A percentile compares a stretch with the other conserved stretches of the same genome.
phyloP scores from a whole-genome alignment of 2,888 invertebrate genomes.

The Eilema caniola region DNA sequence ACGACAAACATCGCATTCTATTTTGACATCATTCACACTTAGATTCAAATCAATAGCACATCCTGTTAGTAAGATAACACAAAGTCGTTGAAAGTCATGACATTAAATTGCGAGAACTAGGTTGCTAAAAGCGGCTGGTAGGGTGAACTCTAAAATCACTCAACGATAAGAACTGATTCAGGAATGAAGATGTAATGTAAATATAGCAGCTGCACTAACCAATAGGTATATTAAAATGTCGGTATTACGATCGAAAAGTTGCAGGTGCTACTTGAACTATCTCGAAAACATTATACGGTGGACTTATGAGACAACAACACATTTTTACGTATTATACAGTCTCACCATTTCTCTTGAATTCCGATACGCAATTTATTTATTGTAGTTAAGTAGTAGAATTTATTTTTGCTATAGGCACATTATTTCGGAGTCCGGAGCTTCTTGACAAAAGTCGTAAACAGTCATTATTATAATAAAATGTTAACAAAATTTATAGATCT shows the following conservation, averaged over 20 bases:
- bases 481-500: too few species aligned
- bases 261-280: slow-evolving; percentile 4
- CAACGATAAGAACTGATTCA: not conserved
- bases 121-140: too few species aligned
- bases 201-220: not conserved
- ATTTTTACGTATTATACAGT: not conserved
- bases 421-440: too few species aligned
- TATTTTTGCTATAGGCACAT: too few species aligned
- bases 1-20: not conserved
- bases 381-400: not conserved
- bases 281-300: not conserved
- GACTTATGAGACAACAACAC: not conserved
- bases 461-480: too few species aligned
- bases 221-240: slow-evolving; percentile 3
- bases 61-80: slow-evolving; percentile 16
- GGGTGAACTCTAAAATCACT: not conserved
- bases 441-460: too few species aligned
- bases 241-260: slow-evolving; percentile 2
- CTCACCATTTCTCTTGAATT: not conserved
- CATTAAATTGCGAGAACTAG: not conserved
- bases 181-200: not conserved
- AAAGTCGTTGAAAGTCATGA: slow-evolving; percentile 4
- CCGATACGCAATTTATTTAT: not conserved
- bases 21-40: slow-evolving; percentile 20
- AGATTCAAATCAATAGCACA: slow-evolving; percentile 18